Percentiles rank a stretch among this genome's conserved stretches.
phyloP scores from a whole-genome alignment of 2,888 invertebrate genomes.

The Macrosiphum euphorbiae region DNA sequence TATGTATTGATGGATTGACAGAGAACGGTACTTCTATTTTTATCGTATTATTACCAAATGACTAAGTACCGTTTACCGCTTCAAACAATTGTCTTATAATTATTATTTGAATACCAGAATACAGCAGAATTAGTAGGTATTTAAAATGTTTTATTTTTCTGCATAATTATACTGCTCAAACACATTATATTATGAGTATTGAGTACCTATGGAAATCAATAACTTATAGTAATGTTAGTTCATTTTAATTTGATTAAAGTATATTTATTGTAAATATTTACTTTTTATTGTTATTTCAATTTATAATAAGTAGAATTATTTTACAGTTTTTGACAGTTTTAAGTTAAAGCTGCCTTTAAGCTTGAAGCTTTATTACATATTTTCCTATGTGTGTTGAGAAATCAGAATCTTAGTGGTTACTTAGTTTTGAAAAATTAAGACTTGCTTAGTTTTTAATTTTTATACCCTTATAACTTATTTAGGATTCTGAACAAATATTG shows the following conservation, averaged over 20 bases:
- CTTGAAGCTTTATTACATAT: too few species aligned
- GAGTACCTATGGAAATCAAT: neutral
- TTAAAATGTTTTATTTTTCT: neutral
- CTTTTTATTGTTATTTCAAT: too few species aligned
- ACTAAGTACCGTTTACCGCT: neutral
- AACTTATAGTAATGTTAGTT: neutral
- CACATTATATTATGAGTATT: neutral
- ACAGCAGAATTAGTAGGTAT: neutral
- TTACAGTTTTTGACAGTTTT: too few species aligned
- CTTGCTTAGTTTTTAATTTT: too few species aligned
- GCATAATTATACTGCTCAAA: neutral
- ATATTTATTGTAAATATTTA: too few species aligned
- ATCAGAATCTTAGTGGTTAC: too few species aligned
- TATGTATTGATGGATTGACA: constrained; percentile 38
- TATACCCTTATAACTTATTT: too few species aligned
- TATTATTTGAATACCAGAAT: neutral
- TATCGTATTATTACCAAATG: constrained; percentile 32
- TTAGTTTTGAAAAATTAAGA: too few species aligned
- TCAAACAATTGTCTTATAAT: constrained; percentile 48
- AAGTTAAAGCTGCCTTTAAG: too few species aligned
- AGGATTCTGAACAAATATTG: too few species aligned
- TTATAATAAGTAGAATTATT: too few species aligned
- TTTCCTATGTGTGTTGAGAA: too few species aligned
- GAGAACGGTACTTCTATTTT: constrained; percentile 53
- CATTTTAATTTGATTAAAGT: neutral